Evolutionary conservation across 2,797 vertebrate genomes (phyloP).

Genomic region (Chelonia mydas): DNA sequence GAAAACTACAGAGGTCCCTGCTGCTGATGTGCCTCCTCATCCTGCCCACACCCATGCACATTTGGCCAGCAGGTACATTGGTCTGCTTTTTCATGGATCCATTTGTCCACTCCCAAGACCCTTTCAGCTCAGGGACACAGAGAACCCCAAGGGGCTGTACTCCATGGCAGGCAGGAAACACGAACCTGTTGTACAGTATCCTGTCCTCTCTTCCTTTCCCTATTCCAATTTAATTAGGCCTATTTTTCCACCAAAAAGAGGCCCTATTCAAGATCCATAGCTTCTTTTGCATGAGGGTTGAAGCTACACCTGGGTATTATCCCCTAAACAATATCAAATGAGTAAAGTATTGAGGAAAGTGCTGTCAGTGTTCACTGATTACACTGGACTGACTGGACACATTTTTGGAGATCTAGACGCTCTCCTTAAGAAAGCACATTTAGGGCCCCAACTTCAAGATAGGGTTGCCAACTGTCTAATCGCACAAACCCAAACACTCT

Average conservation of each 20-base stretch:
- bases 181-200: not conserved
- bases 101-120: not conserved
- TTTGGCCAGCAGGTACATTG: not conserved
- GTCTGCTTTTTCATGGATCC: not conserved
- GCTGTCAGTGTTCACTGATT: not conserved
- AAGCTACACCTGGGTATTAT: not conserved
- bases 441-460: slow-evolving; percentile 33
- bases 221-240: not conserved
- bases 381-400: not conserved
- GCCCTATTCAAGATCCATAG: not conserved
- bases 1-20: not conserved
- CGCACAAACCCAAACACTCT: no score
- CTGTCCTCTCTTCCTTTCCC: not conserved
- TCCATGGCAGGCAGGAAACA: not conserved
- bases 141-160: not conserved
- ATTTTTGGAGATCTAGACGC: not conserved
- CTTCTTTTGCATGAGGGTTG: not conserved
- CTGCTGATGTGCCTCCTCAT: not conserved
- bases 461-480: not conserved
- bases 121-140: not conserved
- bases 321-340: not conserved
- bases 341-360: not conserved
- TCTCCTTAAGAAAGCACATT: slow-evolving; percentile 47
- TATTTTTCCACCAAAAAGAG: not conserved
- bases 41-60: not conserved